phyloP scores from a whole-genome alignment of 64 coral and sea anemone genomes.

The Porites australiensis region DNA sequence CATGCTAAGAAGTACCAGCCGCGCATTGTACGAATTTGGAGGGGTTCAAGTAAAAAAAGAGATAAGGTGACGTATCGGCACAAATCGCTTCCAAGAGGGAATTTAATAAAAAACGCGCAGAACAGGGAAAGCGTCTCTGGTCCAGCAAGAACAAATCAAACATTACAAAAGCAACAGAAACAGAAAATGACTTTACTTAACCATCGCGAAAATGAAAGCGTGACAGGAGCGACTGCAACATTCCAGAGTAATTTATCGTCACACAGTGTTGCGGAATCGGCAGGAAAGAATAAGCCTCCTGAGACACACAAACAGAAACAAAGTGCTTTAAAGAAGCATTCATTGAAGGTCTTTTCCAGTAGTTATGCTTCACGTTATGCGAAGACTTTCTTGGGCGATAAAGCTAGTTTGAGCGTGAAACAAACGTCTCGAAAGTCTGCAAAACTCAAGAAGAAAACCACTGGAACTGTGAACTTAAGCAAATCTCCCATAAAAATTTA shows the following conservation, averaged over 20 bases:
- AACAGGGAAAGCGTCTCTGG: not conserved
- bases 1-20: constrained; percentile 52
- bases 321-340: not conserved
- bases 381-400: not conserved
- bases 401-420: too few species aligned
- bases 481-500: not conserved
- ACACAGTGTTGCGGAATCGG: not conserved
- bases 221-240: not conserved
- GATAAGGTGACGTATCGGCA: not conserved
- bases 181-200: not conserved
- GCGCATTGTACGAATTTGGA: constrained; percentile 58
- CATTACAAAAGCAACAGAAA: not conserved
- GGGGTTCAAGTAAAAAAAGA: not conserved
- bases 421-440: too few species aligned
- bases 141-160: not conserved
- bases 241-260: not conserved
- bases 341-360: not conserved
- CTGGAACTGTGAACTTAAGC: not conserved
- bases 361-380: not conserved
- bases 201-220: not conserved
- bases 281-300: not conserved
- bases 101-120: not conserved
- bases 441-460: not conserved
- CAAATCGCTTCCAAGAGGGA: not conserved
- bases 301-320: not conserved